Conservation (phyloP, 2,888 invertebrate species). For the Sphaerophoria taeniata region DNA sequence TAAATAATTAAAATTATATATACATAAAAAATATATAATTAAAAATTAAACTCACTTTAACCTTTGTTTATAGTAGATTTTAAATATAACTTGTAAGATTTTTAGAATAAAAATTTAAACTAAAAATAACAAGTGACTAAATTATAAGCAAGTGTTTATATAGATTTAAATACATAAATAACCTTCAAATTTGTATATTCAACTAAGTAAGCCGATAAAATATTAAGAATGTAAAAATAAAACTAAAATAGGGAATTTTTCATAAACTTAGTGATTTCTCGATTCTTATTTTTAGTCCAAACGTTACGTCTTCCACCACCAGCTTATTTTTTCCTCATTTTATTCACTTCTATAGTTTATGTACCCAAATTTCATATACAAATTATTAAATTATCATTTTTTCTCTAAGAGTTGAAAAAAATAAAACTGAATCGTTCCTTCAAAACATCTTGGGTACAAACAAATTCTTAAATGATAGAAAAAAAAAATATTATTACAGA, state of each 20-base stretch:
- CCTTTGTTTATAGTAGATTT: slow-evolving; percentile 37
- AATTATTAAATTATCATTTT: not conserved
- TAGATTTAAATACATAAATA: not conserved
- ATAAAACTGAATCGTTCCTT: slow-evolving; percentile 61
- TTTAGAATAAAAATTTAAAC: slow-evolving; percentile 39
- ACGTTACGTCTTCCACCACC: slow-evolving; percentile 67
- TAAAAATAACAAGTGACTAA: slow-evolving; percentile 59
- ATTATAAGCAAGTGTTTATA: slow-evolving; percentile 43
- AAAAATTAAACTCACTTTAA: slow-evolving; percentile 21
- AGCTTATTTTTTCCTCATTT: slow-evolving; percentile 13
- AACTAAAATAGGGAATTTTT: slow-evolving; percentile 39
- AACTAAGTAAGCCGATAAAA: slow-evolving; percentile 38
- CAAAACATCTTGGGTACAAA: slow-evolving; percentile 65
- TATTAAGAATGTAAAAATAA: slow-evolving; percentile 28
- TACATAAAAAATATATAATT: slow-evolving; percentile 56
- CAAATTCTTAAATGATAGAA: slow-evolving; percentile 37
- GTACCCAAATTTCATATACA: slow-evolving; percentile 22
- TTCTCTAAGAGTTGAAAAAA: slow-evolving; percentile 9
- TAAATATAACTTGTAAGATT: slow-evolving; percentile 54
- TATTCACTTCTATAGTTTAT: not conserved
- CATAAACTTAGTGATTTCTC: slow-evolving; percentile 12
- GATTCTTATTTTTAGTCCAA: slow-evolving; percentile 14
- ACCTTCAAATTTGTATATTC: slow-evolving; percentile 56
- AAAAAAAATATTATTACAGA: slow-evolving; percentile 22
- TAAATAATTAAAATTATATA: slow-evolving; percentile 40